Base-by-base conservation (phyloP, 2,888 invertebrate genomes). In the Dioctria linearis region DNA sequence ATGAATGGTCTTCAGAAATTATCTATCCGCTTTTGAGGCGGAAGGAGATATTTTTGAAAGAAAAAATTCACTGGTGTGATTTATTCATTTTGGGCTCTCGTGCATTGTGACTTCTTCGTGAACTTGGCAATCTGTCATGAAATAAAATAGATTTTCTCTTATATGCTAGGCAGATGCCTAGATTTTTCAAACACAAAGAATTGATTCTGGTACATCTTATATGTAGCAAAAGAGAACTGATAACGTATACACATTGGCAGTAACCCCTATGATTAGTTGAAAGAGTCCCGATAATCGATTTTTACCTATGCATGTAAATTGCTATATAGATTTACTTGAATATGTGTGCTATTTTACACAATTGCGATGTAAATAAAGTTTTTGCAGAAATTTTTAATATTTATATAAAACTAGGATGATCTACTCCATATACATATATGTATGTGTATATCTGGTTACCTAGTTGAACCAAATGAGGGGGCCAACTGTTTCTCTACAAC, bases 71-170 rank as follows among this genome's bases (percentile, higher is more conserved):
- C 25, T 59, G 25, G 25, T 25, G 73, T 73, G 73, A 73, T 73
- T 73, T 73, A 73, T 73, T 73, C 73, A 73, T 73, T 57, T n/a
- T 40, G 57, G 4, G 42, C 54, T 51, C 8, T 13, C 25, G 42
- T 73, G 73, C 73, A 73, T 73, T 57, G 73, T 73, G 73, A 73
- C 73, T 73, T 54, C 73, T 59, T 73, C 57, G 57, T 73, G 57
- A 73, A 73, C 73, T 73, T 73, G 73, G 73, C 73, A 73, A 73
- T 73, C 73, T 73, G 73, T 73, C 59, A 73, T 39, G 73, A 57
- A 57, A 42, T 73, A 73, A 73, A 73, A 25, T 25, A 73, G 73
- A 25, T 57, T 13, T 13, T 57, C 39, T 25, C 61, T 61, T 25
- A 37, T 39, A 25, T 25, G 25, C 25, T 25, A 61, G 61, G 39